Evolutionary conservation across 2,113 vertebrate genomes (phyloP).

Genomic region (Campylomormyrus numenius): DNA sequence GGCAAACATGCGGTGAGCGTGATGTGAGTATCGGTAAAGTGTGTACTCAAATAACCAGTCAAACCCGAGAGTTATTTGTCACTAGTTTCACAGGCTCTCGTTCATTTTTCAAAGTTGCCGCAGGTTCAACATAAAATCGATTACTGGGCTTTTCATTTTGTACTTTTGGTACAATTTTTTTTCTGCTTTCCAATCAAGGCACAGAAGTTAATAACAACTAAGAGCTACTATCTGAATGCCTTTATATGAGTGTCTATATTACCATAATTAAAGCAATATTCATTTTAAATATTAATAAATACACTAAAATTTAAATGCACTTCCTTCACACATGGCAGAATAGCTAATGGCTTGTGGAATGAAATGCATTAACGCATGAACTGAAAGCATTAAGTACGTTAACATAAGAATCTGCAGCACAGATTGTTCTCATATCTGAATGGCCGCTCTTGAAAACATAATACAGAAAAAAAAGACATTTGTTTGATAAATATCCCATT

Average conservation of each 20-base stretch:
- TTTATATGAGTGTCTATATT: background rate
- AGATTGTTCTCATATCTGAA: background rate
- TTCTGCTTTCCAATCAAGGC: background rate
- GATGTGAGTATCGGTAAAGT: background rate
- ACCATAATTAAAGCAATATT: background rate
- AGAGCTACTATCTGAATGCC: background rate
- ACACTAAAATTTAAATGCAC: background rate
- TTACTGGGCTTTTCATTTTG: background rate
- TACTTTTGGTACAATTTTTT: background rate
- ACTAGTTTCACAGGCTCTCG: background rate
- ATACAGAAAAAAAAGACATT: background rate
- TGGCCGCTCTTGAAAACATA: background rate
- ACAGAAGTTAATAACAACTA: background rate
- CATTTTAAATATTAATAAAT: background rate
- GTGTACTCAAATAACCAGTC: background rate
- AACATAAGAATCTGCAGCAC: background rate
- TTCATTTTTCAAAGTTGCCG: background rate
- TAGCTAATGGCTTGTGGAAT: background rate
- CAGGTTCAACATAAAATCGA: background rate
- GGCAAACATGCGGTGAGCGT: background rate
- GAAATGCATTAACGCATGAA: background rate
- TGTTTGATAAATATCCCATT: slow-evolving; percentile 1
- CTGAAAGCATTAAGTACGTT: background rate
- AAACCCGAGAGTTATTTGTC: background rate
- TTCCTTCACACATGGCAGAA: background rate